phyloP scores from a whole-genome alignment of 2,797 vertebrate genomes.

The Chaunax sp. region DNA sequence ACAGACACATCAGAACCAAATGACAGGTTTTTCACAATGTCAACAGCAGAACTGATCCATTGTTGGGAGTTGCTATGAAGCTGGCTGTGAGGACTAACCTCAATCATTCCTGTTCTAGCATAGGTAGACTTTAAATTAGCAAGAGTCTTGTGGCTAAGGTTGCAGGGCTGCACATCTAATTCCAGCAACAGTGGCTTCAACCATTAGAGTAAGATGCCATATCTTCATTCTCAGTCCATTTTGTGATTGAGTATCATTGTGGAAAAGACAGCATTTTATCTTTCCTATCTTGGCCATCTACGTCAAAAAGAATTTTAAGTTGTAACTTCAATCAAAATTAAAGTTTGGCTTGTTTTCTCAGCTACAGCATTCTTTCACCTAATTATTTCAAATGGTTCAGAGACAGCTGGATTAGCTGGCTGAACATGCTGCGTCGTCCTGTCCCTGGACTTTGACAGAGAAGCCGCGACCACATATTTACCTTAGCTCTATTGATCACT shows the following conservation, averaged over 20 bases:
- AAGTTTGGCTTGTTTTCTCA: conserved; percentile 24
- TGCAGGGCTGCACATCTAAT: conserved; percentile 17
- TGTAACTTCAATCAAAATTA: conserved; percentile 8
- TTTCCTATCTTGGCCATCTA: conserved; percentile 2
- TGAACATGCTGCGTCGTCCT: conserved; percentile 56
- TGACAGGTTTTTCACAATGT: conserved; percentile 10
- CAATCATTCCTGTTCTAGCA: conserved; percentile 10
- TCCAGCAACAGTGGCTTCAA: background rate
- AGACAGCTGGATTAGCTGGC: conserved; percentile 62
- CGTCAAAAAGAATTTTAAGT: no score
- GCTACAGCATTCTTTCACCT: conserved; percentile 62
- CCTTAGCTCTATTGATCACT: conserved; percentile 73
- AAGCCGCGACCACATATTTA: conserved; percentile 68
- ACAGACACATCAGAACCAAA: conserved; percentile 3
- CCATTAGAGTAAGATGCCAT: conserved; percentile 9
- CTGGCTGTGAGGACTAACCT: conserved; percentile 13
- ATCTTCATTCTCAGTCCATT: conserved; percentile 13
- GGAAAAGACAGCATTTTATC: conserved; percentile 2
- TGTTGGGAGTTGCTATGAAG: conserved; percentile 6
- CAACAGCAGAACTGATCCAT: conserved; percentile 18
- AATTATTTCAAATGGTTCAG: conserved; percentile 61
- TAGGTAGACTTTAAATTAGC: conserved; percentile 32
- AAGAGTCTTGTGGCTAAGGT: background rate
- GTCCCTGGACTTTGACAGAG: conserved; percentile 83
- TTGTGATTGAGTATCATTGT: background rate